phyloP scores from a whole-genome alignment of 2,113 vertebrate species.

The Indicator indicator region DNA sequence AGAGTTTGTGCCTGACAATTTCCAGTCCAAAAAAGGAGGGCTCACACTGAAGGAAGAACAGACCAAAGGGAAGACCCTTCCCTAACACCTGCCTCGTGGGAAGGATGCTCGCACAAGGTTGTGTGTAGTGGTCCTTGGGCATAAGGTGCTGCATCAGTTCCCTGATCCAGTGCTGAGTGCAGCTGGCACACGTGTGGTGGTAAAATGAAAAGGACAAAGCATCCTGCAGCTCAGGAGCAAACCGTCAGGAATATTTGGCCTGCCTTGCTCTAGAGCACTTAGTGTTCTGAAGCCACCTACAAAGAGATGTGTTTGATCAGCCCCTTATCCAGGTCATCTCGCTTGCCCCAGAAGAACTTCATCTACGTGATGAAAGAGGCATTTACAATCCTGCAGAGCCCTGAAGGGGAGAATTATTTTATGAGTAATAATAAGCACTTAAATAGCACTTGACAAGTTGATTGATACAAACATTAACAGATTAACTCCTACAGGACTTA shows the following conservation, averaged over 20 bases:
- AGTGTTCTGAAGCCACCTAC: background rate
- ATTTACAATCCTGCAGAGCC: conserved; percentile 21
- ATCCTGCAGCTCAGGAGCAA: background rate
- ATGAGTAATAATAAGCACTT: conserved; percentile 67
- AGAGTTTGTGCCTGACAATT: background rate
- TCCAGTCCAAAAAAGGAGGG: background rate
- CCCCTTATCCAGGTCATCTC: background rate
- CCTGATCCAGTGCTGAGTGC: fast-evolving
- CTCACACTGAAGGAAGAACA: fast-evolving
- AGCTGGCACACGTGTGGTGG: fast-evolving
- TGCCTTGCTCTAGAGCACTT: fast-evolving
- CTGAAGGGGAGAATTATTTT: conserved; percentile 56
- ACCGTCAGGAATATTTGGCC: fast-evolving
- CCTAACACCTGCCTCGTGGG: background rate
- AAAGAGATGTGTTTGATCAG: background rate
- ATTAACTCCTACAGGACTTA: conserved; percentile 60
- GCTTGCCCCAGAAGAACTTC: background rate
- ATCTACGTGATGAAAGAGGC: background rate
- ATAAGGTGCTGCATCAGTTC: fast-evolving
- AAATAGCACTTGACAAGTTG: conserved; percentile 65
- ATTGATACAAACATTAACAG: conserved; percentile 68
- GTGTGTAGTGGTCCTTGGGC: fast-evolving
- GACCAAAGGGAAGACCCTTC: background rate
- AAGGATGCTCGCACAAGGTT: fast-evolving
- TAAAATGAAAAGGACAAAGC: fast-evolving